Evolutionary conservation across 2,113 vertebrate genomes (phyloP), one percentile per base, ranked within the genome.

Genomic region (Pomatorhinus ruficollis): DNA sequence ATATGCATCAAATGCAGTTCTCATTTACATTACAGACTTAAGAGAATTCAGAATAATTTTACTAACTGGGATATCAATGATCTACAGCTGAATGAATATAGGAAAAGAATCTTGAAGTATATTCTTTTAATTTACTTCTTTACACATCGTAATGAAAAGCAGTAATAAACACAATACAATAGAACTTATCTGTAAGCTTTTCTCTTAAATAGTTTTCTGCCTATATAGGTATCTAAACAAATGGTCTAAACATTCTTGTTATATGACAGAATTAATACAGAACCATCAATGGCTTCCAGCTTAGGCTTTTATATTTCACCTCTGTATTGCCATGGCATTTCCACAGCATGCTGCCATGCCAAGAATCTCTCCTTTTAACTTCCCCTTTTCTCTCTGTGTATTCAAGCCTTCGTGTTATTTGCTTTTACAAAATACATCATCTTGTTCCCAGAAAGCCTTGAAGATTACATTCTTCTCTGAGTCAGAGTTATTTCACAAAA

Each of bases 1-100:
- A 56, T 87, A 28, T 49, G 28, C 72, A 87, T 95, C 60, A 87
- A 89, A 75, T 91, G 24, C 35, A 91, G 44, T 89, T 82, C 81
- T 95, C 40, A 83, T 97, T 96, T 96, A 64, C 87, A 89, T 94
- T 90, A 53, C 50, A 90, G 65, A 78, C 24, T 82, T 79, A 89
- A 84, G 83, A 93, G 74, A 79, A 84, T 91, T 95, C 76, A 79
- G 89, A 82, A 49, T 94, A 87, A 92, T 94, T 94, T 94, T 64
- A 89, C 60, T 81, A 95, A 87, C 49, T 95, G 87, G 77, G 64
- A 91, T 89, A 87, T 94, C 52, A 78, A 0, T 79, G 53, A 42
- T 87, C 33, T 91, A 23, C 57, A 71, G 15, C 37, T 87, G 37
- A 89, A 82, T 84, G 18, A 84, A 89, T 84, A 53, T 45, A 75